Conservation (phyloP, 2,113 vertebrate species). For the Ptilonorhynchus violaceus region DNA sequence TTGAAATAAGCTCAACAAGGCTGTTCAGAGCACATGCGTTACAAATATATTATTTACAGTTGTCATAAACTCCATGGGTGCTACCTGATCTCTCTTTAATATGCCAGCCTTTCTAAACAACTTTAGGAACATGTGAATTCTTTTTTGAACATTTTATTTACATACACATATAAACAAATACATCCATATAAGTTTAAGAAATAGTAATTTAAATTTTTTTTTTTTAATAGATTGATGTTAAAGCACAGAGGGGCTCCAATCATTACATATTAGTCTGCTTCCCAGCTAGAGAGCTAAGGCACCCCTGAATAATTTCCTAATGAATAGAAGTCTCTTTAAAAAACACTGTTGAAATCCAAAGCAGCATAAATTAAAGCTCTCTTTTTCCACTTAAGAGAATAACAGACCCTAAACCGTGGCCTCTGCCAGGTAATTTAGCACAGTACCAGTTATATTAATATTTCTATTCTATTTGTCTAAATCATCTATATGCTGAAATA, state of each 20-base stretch:
- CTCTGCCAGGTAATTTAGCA: neutral
- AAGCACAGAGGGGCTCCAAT: neutral
- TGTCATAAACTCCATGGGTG: neutral
- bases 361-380: neutral
- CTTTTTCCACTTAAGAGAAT: neutral
- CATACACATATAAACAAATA: neutral
- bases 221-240: neutral
- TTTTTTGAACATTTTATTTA: neutral
- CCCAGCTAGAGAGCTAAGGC: neutral
- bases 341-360: neutral
- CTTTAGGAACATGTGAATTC: neutral
- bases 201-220: neutral
- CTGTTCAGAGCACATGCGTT: neutral
- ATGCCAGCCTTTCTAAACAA: neutral
- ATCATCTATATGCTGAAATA: neutral
- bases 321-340: neutral
- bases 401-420: neutral
- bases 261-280: neutral
- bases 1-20: neutral
- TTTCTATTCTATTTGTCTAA: constrained; percentile 28
- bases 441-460: constrained; percentile 4
- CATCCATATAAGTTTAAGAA: neutral
- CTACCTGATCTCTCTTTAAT: neutral
- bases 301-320: neutral
- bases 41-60: neutral